Evolutionary conservation across 2,113 vertebrate genomes (phyloP).

Genomic region (Coturnix japonica): DNA sequence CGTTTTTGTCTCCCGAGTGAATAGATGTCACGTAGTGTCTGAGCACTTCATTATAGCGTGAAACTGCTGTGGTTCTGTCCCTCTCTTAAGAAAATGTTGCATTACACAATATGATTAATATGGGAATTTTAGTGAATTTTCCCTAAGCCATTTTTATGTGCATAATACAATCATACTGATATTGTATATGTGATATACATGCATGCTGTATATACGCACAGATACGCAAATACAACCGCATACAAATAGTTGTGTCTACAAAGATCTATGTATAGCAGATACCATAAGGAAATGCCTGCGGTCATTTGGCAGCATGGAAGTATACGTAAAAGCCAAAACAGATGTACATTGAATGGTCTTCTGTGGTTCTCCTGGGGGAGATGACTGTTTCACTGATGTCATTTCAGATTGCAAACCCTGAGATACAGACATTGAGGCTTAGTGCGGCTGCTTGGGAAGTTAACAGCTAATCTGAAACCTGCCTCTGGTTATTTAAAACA

Average conservation of each 20-base stretch:
- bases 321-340: not conserved
- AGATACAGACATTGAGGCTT: not conserved
- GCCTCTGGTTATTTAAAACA: not conserved
- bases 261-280: not conserved
- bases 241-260: not conserved
- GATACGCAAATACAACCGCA: not conserved
- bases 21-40: not conserved
- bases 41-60: not conserved
- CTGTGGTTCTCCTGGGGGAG: not conserved
- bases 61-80: not conserved
- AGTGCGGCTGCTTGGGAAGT: not conserved
- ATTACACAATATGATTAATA: accelerated
- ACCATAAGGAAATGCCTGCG: not conserved
- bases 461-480: not conserved
- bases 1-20: not conserved
- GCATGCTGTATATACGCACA: accelerated
- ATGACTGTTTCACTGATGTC: not conserved
- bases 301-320: not conserved
- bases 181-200: not conserved
- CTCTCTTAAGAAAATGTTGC: not conserved
- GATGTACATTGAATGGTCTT: not conserved
- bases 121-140: not conserved
- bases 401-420: not conserved
- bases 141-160: not conserved
- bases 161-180: accelerated